Evolutionary conservation across 2,888 invertebrate genomes (phyloP).

Genomic region (Lypha dubia): DNA sequence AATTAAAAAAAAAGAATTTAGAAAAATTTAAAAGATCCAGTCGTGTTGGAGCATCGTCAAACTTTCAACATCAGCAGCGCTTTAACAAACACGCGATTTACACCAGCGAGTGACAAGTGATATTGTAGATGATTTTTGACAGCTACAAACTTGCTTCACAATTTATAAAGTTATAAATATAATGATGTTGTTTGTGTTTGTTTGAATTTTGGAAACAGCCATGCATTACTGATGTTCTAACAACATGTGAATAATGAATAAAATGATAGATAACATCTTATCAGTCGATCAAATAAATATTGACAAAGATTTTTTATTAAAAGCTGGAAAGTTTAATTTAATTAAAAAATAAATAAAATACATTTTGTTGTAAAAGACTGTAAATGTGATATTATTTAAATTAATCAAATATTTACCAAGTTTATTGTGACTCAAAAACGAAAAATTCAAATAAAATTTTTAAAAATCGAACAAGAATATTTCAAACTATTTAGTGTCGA

Average conservation of each 20-base stretch:
- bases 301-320: neutral
- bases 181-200: conserved; percentile 29
- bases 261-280: conserved; percentile 16
- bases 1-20: conserved; percentile 9
- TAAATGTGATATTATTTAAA: no score
- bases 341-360: neutral
- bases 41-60: conserved; percentile 5
- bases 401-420: neutral
- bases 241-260: conserved; percentile 10
- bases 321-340: neutral
- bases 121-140: conserved; percentile 79
- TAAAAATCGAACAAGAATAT: neutral
- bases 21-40: conserved; percentile 36
- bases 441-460: conserved; percentile 3
- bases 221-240: conserved; percentile 47
- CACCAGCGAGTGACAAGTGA: conserved; percentile 79
- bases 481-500: conserved; percentile 15
- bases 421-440: conserved; percentile 2
- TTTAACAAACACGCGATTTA: conserved; percentile 34
- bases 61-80: conserved; percentile 31
- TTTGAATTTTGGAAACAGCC: conserved; percentile 31
- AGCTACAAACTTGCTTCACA: conserved; percentile 75
- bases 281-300: conserved; percentile 16
- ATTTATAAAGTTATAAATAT: conserved; percentile 16
- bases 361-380: neutral